Conservation (phyloP, 2,113 vertebrate genomes). For the Hyperopisus bebe region DNA sequence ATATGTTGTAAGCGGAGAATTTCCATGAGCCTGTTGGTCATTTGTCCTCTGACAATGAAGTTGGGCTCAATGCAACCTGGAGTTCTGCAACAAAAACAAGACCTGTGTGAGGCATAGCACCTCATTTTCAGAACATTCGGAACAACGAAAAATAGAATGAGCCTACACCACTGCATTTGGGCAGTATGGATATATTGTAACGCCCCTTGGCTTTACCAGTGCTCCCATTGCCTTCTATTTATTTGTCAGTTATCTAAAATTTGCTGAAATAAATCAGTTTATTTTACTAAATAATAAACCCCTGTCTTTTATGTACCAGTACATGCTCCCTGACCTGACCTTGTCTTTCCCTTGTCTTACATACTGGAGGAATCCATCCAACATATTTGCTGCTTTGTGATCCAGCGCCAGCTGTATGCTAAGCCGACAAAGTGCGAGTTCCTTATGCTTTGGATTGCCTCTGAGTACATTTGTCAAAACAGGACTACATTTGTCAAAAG, state of each 20-base stretch:
- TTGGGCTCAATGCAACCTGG: background rate
- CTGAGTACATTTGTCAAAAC: background rate
- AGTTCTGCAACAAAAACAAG: background rate
- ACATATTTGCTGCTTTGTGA: background rate
- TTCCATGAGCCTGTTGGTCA: background rate
- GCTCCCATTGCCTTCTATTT: background rate
- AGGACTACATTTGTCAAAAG: background rate
- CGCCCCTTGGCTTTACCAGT: background rate
- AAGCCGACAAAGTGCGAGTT: background rate
- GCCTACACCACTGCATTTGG: background rate
- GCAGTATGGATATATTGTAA: background rate
- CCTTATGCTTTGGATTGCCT: background rate
- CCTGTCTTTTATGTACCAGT: background rate
- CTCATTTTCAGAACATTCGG: background rate
- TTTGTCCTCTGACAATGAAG: background rate
- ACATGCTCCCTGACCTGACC: background rate
- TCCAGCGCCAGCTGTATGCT: background rate
- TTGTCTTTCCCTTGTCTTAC: background rate
- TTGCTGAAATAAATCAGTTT: background rate
- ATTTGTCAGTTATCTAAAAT: background rate
- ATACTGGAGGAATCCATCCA: background rate
- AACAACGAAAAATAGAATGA: background rate
- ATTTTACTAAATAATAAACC: background rate
- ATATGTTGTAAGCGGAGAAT: background rate
- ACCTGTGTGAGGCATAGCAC: background rate